phyloP scores from a whole-genome alignment of 2,797 vertebrate genomes.

The Sciaenops ocellatus region DNA sequence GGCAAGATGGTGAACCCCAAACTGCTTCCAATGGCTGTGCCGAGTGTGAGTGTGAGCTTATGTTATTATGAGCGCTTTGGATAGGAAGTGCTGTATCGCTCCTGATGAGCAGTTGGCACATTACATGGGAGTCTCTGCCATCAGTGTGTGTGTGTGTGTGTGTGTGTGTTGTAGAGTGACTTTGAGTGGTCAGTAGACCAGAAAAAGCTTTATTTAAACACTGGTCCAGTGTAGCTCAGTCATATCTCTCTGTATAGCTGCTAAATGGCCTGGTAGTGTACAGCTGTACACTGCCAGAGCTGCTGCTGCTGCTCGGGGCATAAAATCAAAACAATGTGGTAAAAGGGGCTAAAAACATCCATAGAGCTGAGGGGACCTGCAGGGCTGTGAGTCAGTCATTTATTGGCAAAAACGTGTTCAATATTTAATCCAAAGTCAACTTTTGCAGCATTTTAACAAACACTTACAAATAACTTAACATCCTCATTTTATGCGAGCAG shows the following conservation, averaged over 20 bases:
- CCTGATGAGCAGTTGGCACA: no score
- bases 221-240: no score
- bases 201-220: no score
- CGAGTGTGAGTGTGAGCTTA: no score
- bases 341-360: not conserved
- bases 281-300: not conserved
- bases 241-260: not conserved
- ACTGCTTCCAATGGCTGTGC: no score
- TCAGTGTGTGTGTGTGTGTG: no score
- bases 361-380: not conserved
- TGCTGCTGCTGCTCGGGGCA: not conserved
- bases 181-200: no score
- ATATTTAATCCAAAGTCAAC: not conserved
- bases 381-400: not conserved
- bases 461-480: not conserved
- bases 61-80: no score
- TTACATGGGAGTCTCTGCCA: no score
- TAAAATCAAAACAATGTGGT: not conserved
- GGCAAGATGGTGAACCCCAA: no score
- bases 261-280: not conserved
- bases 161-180: no score
- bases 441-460: not conserved
- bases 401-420: not conserved
- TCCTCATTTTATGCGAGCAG: not conserved
- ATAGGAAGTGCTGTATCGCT: no score